Percentiles rank a stretch among this genome's conserved stretches.
phyloP scores from a whole-genome alignment of 1,140 invertebrate species.

The Aphelenchoides fujianensis region DNA sequence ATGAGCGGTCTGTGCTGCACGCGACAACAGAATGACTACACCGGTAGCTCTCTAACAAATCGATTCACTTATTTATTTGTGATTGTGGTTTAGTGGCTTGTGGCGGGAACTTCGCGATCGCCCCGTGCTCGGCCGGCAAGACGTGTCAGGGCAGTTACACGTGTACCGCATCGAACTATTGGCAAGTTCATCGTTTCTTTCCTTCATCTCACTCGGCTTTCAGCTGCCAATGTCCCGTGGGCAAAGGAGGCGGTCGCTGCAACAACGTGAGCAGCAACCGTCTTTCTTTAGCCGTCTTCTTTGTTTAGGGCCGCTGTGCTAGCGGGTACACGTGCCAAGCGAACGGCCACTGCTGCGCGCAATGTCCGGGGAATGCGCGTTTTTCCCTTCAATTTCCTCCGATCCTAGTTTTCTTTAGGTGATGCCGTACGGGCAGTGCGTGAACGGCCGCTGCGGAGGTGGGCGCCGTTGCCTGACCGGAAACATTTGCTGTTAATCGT shows the following conservation, averaged over 20 bases:
- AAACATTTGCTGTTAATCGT: conserved; percentile 46
- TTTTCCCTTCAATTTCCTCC: not conserved
- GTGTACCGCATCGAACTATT: conserved; percentile 44
- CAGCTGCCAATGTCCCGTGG: conserved; percentile 43
- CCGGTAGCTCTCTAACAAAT: not conserved
- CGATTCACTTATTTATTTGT: too few species aligned
- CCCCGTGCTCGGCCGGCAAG: conserved; percentile 22
- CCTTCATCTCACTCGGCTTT: not conserved
- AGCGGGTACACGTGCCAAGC: conserved; percentile 36
- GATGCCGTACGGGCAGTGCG: conserved; percentile 37
- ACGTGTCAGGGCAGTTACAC: conserved; percentile 18
- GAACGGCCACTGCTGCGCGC: conserved; percentile 43
- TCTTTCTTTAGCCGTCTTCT: not conserved
- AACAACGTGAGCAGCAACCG: conserved; percentile 23
- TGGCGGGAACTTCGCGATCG: conserved; percentile 31
- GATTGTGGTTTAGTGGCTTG: conserved; percentile 28
- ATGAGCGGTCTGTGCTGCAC: conserved; percentile 48
- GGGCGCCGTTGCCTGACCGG: conserved; percentile 37
- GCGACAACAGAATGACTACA: conserved; percentile 29
- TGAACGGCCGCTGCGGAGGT: conserved; percentile 30
- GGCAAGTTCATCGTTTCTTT: conserved; percentile 6
- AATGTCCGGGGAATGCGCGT: conserved; percentile 35
- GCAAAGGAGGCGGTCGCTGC: conserved; percentile 31
- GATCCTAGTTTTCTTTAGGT: not conserved
- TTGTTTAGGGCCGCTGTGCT: conserved; percentile 32